phyloP scores from a whole-genome alignment of 2,888 invertebrate species.

The Andrena minutula region DNA sequence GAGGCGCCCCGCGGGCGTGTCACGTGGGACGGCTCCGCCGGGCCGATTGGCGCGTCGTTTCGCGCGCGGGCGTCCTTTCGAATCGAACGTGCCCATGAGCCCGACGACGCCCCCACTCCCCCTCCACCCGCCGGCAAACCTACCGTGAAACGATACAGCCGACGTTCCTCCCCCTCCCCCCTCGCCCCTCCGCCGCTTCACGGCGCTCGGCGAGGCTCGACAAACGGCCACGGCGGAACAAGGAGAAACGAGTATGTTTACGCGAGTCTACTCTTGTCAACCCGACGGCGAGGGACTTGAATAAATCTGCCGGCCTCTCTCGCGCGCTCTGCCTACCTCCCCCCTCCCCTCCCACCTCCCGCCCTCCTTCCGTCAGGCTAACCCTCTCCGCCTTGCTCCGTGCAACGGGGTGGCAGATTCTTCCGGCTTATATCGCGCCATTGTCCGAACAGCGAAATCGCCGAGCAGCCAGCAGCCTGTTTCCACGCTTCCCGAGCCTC shows the following conservation, averaged over 20 bases:
- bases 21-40: constrained; percentile 50
- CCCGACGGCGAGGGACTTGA: constrained; percentile 82
- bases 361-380: background rate
- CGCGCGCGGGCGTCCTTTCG: constrained; percentile 66
- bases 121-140: constrained; percentile 68
- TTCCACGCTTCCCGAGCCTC: constrained; percentile 50
- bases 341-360: background rate
- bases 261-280: constrained; percentile 84
- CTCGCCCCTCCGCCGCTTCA: constrained; percentile 35
- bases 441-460: constrained; percentile 64
- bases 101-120: constrained; percentile 50
- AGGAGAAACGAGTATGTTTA: constrained; percentile 84
- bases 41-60: constrained; percentile 82
- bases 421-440: constrained; percentile 68
- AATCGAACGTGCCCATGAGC: constrained; percentile 60
- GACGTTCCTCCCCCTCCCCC: constrained; percentile 1
- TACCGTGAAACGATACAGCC: constrained; percentile 75
- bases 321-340: constrained; percentile 11
- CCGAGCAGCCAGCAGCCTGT: constrained; percentile 47
- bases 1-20: constrained; percentile 45
- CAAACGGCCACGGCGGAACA: constrained; percentile 82
- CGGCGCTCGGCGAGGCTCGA: constrained; percentile 46
- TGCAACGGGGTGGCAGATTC: constrained; percentile 56
- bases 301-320: constrained; percentile 81
- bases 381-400: constrained; percentile 44